These are phyloP conservation scores for Eulemur rufifrons DNA, from an alignment of 2,113 vertebrate species.

Conservation along the genomic window DNA sequence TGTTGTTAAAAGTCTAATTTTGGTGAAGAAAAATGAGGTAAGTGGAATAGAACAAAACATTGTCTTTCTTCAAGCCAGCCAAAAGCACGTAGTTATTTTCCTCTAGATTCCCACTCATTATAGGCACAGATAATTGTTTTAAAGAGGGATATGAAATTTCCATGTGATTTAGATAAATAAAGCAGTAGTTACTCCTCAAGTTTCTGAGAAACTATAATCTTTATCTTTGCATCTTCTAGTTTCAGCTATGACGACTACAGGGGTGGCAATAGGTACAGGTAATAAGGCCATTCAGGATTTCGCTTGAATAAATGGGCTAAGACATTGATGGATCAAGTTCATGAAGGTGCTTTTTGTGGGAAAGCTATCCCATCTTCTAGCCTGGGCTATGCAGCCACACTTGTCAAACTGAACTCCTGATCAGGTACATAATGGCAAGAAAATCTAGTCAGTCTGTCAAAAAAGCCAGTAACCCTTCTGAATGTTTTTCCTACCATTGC, in stretches of 20 bases:
- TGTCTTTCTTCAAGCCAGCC: not conserved
- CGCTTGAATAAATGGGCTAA: not conserved
- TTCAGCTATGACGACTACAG: not conserved
- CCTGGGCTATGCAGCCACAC: not conserved
- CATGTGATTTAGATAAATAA: not conserved
- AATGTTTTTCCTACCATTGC: not conserved
- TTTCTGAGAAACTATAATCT: not conserved
- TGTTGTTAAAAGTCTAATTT: not conserved
- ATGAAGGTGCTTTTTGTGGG: not conserved
- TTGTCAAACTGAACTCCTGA: not conserved
- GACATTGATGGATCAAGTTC: not conserved
- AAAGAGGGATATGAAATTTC: not conserved
- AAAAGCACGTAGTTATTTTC: not conserved
- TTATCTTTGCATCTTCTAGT: not conserved
- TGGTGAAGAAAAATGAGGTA: not conserved
- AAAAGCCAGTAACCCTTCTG: not conserved
- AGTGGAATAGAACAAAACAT: not conserved
- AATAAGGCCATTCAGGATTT: not conserved
- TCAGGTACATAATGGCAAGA: not conserved
- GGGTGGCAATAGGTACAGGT: not conserved
- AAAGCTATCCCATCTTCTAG: not conserved
- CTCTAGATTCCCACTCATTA: not conserved
- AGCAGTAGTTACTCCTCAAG: not conserved
- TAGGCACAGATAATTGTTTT: not conserved
- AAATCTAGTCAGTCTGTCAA: not conserved